A percentile compares a stretch with the other conserved stretches of the same genome.
Conservation (phyloP, 2,797 vertebrate species). For the Melanogrammus aeglefinus region DNA sequence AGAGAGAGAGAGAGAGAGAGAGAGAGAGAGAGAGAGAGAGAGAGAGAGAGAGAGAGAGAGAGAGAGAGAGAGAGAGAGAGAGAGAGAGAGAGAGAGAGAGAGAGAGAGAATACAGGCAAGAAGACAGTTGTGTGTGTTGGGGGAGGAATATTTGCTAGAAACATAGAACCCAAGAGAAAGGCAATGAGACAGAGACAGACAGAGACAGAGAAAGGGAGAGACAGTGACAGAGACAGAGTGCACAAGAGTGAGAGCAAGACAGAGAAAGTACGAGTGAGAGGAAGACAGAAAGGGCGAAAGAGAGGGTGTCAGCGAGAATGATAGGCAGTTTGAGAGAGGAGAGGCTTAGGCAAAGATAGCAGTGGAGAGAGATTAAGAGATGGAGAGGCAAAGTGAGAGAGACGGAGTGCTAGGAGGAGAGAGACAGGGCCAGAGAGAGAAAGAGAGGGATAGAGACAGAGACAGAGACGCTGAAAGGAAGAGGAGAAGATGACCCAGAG, state of each 20-base stretch:
- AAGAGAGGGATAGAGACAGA: too few species aligned
- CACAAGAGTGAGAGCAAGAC: neutral
- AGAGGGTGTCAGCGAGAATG: too few species aligned
- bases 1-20: neutral
- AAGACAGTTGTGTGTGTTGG: neutral
- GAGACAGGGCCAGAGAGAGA: neutral
- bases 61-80: conserved; percentile 14
- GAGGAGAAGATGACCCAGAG: too few species aligned
- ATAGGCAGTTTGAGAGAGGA: too few species aligned
- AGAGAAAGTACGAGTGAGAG: too few species aligned
- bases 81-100: conserved; percentile 16
- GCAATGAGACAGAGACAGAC: too few species aligned
- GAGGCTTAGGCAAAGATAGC: too few species aligned
- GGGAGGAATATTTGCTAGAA: neutral
- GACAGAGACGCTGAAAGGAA: too few species aligned
- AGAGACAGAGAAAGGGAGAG: too few species aligned
- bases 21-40: neutral
- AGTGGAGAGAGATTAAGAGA: too few species aligned
- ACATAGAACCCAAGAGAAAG: neutral
- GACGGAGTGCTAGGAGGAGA: conserved; percentile 4
- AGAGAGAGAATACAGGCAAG: conserved; percentile 23
- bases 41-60: neutral
- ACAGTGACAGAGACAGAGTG: too few species aligned
- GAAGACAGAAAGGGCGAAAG: too few species aligned
- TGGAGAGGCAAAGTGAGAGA: neutral